phyloP scores from a whole-genome alignment of 2,113 vertebrate species.

The Xyrauchen texanus region DNA sequence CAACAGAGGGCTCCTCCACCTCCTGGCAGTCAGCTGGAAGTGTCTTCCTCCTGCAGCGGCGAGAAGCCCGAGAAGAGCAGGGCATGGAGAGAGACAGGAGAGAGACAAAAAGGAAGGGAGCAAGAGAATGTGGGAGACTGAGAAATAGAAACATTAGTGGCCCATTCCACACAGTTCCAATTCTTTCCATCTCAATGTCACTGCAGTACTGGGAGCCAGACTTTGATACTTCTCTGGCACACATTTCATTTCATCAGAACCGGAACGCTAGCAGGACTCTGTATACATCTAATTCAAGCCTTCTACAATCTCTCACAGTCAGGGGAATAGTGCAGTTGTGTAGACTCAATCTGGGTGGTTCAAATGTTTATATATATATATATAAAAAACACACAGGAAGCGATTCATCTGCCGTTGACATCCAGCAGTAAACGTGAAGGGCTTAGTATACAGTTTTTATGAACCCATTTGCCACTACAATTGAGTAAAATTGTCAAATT shows the following conservation, averaged over 20 bases:
- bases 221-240: conserved; percentile 37
- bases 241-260: conserved; percentile 41
- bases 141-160: background rate
- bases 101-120: background rate
- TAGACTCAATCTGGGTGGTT: conserved; percentile 48
- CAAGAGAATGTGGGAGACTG: conserved; percentile 15
- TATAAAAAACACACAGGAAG: conserved; percentile 35
- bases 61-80: no score
- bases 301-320: conserved; percentile 15
- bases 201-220: conserved; percentile 20
- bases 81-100: background rate
- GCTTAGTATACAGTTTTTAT: conserved; percentile 31
- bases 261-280: conserved; percentile 22
- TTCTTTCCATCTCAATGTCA: conserved; percentile 34
- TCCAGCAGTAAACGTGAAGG: conserved; percentile 18
- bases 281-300: background rate
- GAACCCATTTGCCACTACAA: conserved; percentile 20
- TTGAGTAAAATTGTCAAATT: no score
- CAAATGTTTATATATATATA: no score
- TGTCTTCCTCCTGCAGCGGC: no score
- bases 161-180: conserved; percentile 35
- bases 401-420: conserved; percentile 35
- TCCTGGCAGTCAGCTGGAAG: no score
- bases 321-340: background rate
- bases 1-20: no score